phyloP scores from a whole-genome alignment of 2,113 vertebrate species.

The Periophthalmus modestus region DNA sequence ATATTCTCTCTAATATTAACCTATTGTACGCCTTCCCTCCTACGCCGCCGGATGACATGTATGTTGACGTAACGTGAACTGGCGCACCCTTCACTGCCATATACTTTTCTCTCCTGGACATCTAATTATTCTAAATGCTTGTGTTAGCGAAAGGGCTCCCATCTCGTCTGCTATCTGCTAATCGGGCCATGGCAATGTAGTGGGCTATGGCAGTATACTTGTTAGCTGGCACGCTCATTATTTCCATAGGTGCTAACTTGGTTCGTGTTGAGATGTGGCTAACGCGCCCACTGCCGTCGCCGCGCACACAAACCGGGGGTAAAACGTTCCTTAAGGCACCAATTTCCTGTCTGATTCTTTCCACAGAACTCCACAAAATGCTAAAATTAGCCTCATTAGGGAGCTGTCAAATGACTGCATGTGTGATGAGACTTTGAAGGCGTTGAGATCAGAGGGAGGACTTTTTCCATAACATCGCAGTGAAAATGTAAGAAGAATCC shows the following conservation, averaged over 20 bases:
- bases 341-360: constrained; percentile 23
- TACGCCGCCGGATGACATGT: constrained; percentile 25
- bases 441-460: not conserved
- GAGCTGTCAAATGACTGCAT: not conserved
- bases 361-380: not conserved
- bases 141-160: constrained; percentile 46
- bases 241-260: constrained; percentile 47
- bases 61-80: constrained; percentile 37
- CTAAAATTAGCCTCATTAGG: constrained; percentile 13
- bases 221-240: constrained; percentile 72
- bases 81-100: constrained; percentile 30
- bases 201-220: constrained; percentile 56
- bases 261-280: constrained; percentile 47
- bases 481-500: not conserved
- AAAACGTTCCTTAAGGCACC: constrained; percentile 26
- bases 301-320: constrained; percentile 22
- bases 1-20: not conserved
- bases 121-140: constrained; percentile 69
- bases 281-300: constrained; percentile 50
- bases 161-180: constrained; percentile 44
- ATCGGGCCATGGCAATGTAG: constrained; percentile 65
- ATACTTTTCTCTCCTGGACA: constrained; percentile 48
- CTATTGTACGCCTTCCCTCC: not conserved
- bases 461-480: not conserved
- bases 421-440: not conserved